phyloP scores from a whole-genome alignment of 2,888 invertebrate genomes.

The Lacanobia oleracea region DNA sequence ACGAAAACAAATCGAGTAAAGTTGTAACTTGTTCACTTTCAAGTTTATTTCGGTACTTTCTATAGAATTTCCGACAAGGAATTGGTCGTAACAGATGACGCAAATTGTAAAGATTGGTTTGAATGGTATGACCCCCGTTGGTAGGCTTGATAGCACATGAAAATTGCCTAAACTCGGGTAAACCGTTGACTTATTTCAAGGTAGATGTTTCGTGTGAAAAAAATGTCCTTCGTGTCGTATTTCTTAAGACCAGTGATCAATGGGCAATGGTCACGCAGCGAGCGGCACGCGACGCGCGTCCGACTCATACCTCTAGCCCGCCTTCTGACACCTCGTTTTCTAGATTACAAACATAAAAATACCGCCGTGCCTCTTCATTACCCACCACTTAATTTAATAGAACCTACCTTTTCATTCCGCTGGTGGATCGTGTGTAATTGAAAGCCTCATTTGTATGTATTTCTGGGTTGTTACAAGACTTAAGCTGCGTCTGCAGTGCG shows the following conservation, averaged over 20 bases:
- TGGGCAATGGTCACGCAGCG: slow-evolving; percentile 83
- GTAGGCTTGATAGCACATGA: slow-evolving; percentile 47
- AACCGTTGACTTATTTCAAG: slow-evolving; percentile 60
- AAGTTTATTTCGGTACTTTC: slow-evolving; percentile 43
- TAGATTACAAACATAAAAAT: slow-evolving; percentile 84
- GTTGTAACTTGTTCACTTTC: slow-evolving; percentile 45
- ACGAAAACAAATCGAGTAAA: slow-evolving; percentile 55
- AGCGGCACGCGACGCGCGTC: slow-evolving; percentile 76
- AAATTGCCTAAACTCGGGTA: slow-evolving; percentile 49
- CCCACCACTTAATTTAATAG: slow-evolving; percentile 76
- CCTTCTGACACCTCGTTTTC: slow-evolving; percentile 79
- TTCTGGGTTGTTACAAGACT: slow-evolving; percentile 55
- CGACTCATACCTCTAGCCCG: slow-evolving; percentile 74
- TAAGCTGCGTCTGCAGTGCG: slow-evolving; percentile 36
- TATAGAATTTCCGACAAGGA: slow-evolving; percentile 27
- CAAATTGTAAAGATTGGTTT: slow-evolving; percentile 22
- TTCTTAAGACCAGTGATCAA: slow-evolving; percentile 84
- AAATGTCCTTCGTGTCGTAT: slow-evolving; percentile 84
- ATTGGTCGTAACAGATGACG: slow-evolving; percentile 22
- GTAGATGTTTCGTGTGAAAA: slow-evolving; percentile 75
- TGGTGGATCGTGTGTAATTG: slow-evolving; percentile 63
- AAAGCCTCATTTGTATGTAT: slow-evolving; percentile 64
- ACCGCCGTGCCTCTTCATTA: slow-evolving; percentile 80
- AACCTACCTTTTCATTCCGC: slow-evolving; percentile 67
- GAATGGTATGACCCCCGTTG: not conserved